A percentile compares a stretch with the other conserved stretches of the same genome.
Conservation (phyloP, 2,888 invertebrate species). For the Proisotoma minuta region DNA sequence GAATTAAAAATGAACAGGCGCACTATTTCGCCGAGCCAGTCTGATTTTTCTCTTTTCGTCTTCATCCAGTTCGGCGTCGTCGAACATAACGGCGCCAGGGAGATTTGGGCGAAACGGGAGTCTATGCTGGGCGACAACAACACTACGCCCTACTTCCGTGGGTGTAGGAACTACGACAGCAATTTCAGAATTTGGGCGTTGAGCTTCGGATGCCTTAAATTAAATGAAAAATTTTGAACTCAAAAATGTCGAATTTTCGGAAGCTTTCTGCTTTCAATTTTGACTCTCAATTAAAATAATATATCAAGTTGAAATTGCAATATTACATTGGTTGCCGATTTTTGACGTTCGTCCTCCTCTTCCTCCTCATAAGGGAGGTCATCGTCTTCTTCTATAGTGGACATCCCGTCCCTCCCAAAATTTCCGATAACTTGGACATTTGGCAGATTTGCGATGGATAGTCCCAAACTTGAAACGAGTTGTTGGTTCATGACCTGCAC, state of each 20-base stretch:
- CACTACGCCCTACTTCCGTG: conserved; percentile 13
- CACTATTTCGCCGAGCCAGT: conserved; percentile 3
- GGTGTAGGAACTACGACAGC: background rate
- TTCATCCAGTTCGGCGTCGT: background rate
- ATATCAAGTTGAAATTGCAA: too few species aligned
- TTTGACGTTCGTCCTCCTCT: background rate
- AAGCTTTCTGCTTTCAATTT: background rate
- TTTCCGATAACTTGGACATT: conserved; percentile 21
- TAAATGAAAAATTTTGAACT: background rate
- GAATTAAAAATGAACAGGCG: conserved; percentile 12
- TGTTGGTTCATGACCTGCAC: conserved; percentile 18
- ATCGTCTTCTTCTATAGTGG: conserved; percentile 18
- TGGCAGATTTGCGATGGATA: conserved; percentile 16
- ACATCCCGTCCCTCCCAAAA: conserved; percentile 20
- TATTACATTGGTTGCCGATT: too few species aligned
- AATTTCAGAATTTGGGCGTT: background rate
- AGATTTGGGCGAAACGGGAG: conserved; percentile 29
- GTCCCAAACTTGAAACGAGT: conserved; percentile 8
- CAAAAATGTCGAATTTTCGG: too few species aligned
- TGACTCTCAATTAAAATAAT: background rate
- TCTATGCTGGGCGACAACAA: conserved; percentile 8
- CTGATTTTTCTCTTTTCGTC: background rate
- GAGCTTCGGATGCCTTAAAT: background rate
- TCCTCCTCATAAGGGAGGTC: background rate
- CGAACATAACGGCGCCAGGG: conserved; percentile 24